Evolutionary conservation across 2,113 vertebrate genomes (phyloP), one percentile per base, ranked within the genome.

Genomic region (Nothoprocta perdicaria): DNA sequence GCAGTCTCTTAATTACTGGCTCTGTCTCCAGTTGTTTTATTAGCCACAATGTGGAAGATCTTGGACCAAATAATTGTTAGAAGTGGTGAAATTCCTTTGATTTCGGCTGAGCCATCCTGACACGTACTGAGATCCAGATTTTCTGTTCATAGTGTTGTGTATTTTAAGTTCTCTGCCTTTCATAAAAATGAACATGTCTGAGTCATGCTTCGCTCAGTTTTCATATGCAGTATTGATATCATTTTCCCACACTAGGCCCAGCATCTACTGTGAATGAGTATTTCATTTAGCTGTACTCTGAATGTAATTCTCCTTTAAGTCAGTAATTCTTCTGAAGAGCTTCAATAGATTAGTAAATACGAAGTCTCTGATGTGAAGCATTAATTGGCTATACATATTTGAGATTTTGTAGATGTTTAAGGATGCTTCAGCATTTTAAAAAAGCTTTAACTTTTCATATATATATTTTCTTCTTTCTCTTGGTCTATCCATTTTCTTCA

Each of bases 1-100:
- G 66, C 86, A 85, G 80, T 94, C 84, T 87, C 84, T 38, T 94
- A 93, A 96, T 95, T 92, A 87, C 79, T 92, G 84, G 46, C 86
- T 94, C 88, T 91, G 57, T 92, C 79, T 95, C 86, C 84, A 95
- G 84, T 96, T 96, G 86, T 89, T 82, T 89, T 89, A 93, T 91
- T 93, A 93, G 26, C 78, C 75, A 62, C 84, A 84, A 74, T 89
- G 9, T 92, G 92, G 78, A 87, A 81, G 82, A 93, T 87, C 73
- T 92, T 92, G 82, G 57, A 65, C 87, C 91, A 93, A 85, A 92
- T 89, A 86, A 93, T 92, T 89, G 88, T 66, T 74, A 78, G 87
- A 95, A 80, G 0, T 50, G 9, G 22, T 85, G 80, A 84, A 45
- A 75, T 91, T 84, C 38, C 73, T 85, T 86, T 92, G 82, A 86